These are phyloP conservation scores for Centropristis striata DNA, from an alignment of 2,113 vertebrate species.

Conservation along the genomic window DNA sequence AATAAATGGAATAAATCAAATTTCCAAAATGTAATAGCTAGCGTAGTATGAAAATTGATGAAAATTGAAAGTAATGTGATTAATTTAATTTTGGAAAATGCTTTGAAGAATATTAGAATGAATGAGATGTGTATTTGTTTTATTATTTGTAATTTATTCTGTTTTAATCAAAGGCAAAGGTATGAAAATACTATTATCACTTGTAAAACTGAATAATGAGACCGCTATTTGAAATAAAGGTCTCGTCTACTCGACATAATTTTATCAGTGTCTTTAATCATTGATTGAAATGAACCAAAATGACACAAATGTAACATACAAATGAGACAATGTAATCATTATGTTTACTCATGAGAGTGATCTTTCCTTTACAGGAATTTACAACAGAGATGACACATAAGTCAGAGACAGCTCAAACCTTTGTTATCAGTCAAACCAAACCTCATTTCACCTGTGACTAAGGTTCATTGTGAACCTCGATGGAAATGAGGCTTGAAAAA, in stretches of 20 bases:
- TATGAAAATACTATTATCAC: not conserved
- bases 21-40: not conserved
- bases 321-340: not conserved
- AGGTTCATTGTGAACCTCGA: constrained; percentile 13
- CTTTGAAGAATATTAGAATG: not conserved
- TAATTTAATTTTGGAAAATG: constrained; percentile 18
- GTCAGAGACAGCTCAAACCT: not conserved
- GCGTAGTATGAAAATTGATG: not conserved
- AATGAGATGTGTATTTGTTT: not conserved
- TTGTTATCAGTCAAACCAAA: constrained; percentile 1
- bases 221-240: constrained; percentile 34
- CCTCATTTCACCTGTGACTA: constrained; percentile 11
- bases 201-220: constrained; percentile 31
- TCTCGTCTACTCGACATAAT: not conserved
- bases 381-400: constrained; percentile 45
- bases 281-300: not conserved
- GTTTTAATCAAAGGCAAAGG: not conserved
- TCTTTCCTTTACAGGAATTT: constrained; percentile 40
- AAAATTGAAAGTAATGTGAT: constrained; percentile 1
- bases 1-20: not conserved
- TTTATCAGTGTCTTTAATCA: constrained; percentile 16
- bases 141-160: not conserved
- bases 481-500: constrained; percentile 21
- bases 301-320: not conserved
- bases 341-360: constrained; percentile 12